Evolutionary conservation across 1,140 invertebrate genomes (phyloP), one percentile per base, ranked within the genome.

Genomic region (Cydia fagiglandana): DNA sequence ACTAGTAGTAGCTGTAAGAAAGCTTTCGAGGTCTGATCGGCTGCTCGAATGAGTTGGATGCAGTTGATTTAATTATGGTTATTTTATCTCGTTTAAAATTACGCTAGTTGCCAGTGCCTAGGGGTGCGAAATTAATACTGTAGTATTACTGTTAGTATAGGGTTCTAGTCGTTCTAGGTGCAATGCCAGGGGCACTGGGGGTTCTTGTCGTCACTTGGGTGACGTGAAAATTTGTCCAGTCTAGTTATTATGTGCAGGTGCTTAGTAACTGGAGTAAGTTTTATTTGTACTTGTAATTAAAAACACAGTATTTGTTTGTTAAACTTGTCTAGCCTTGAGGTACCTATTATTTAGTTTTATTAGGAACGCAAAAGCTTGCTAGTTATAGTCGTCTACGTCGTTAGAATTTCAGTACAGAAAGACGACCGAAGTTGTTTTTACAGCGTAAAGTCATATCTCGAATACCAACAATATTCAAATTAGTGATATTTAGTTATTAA

Each of bases 161-260:
- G 56, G 6, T 24, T 24, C 56, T 24, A 24, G 9, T 24, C 10
- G 6, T 24, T 61, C 17, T 61, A 61, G 56, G 9, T 61, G 9
- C 56, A n/a, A 1, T 61, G 56, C 56, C 10, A 61, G 53, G 9
- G 53, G 53, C 53, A 61, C 15, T 6, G 7, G 50, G 53, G 56
- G 56, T 61, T 53, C 50, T 2, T 47, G 45, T n/a, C n/a, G 20
- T 61, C 20, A 6, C 15, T 61, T 53, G 50, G 38, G 56, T 61
- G 56, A 61, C 56, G 56, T 61, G 56, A 61, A 61, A 61, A 61
- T 61, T 61, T 24, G 20, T 24, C 66, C 66, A 28, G 17, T 66
- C 10, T 66, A 28, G 17, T 66, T 61, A 61, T 20, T 24, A 24
- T 12, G 17, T 10, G 10, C 56, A 61, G 56, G 56, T 61, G 56